Conservation (phyloP, 2,797 vertebrate species). For the Staurois parvus region DNA sequence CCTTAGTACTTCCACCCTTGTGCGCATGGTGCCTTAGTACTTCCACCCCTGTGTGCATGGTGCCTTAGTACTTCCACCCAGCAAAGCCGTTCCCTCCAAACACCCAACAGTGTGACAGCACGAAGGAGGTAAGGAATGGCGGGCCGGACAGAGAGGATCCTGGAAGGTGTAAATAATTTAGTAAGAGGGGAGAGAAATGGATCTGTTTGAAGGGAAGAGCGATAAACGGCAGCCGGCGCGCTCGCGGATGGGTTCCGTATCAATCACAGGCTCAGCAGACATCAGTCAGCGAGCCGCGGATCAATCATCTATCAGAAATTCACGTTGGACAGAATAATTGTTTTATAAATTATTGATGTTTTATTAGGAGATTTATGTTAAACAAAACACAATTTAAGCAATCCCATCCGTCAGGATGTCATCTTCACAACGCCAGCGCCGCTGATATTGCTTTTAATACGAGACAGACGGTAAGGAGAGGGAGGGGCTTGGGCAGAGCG, state of each 20-base stretch:
- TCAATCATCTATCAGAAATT: slow-evolving; percentile 63
- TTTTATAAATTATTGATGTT: slow-evolving; percentile 64
- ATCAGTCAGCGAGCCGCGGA: slow-evolving; percentile 43
- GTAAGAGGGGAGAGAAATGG: slow-evolving; percentile 12
- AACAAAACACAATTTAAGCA: slow-evolving; percentile 62
- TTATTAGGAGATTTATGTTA: slow-evolving; percentile 63
- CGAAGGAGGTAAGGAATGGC: not conserved
- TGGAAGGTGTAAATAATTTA: slow-evolving; percentile 59
- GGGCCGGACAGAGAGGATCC: slow-evolving; percentile 11
- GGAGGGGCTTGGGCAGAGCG: not conserved
- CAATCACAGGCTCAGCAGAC: slow-evolving; percentile 53
- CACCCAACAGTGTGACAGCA: not conserved
- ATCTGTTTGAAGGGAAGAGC: slow-evolving; percentile 49
- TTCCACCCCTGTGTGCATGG: no score
- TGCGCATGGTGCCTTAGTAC: no score
- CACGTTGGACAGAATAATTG: slow-evolving; percentile 62
- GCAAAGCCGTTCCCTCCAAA: not conserved
- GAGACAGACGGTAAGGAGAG: not conserved
- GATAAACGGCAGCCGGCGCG: slow-evolving; percentile 37
- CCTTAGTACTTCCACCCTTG: no score
- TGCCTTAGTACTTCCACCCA: not conserved
- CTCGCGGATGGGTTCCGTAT: slow-evolving; percentile 41
- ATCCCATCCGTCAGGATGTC: slow-evolving; percentile 37
- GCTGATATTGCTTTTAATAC: slow-evolving; percentile 12
- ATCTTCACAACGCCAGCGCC: slow-evolving; percentile 8